A percentile compares a stretch with the other conserved stretches of the same genome.
phyloP scores from a whole-genome alignment of 2,113 vertebrate species.

The Colinus virginianus region DNA sequence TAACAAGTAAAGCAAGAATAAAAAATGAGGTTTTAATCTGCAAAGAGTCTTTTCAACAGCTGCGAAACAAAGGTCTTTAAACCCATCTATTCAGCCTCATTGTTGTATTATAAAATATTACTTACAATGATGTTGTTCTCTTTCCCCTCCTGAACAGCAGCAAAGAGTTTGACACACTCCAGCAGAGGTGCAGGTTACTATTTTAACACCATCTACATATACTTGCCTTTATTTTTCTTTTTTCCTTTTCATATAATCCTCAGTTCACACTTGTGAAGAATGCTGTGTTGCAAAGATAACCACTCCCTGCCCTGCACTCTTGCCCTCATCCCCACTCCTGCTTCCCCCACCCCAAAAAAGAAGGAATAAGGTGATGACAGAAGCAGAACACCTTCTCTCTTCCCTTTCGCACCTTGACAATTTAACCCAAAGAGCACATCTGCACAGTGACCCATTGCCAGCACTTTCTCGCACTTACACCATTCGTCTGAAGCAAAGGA shows the following conservation, averaged over 20 bases:
- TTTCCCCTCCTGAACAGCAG: not conserved
- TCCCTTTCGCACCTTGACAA: not conserved
- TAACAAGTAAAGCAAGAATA: not conserved
- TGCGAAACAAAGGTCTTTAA: not conserved
- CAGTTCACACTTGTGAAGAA: not conserved
- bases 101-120: conserved; percentile 33
- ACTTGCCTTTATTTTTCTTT: not conserved
- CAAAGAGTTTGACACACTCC: conserved; percentile 7
- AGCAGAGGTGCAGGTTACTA: not conserved
- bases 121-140: conserved; percentile 20
- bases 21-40: not conserved
- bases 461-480: not conserved
- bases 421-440: not conserved
- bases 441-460: not conserved
- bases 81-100: not conserved
- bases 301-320: not conserved
- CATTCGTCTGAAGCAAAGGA: not conserved
- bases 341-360: not conserved
- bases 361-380: not conserved
- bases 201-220: conserved; percentile 2
- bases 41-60: conserved; percentile 11
- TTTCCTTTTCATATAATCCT: not conserved
- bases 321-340: not conserved
- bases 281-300: not conserved
- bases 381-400: not conserved